These are phyloP conservation scores for Sciurus niger DNA, from an alignment of 2,113 vertebrate genomes.

Conservation along the genomic window DNA sequence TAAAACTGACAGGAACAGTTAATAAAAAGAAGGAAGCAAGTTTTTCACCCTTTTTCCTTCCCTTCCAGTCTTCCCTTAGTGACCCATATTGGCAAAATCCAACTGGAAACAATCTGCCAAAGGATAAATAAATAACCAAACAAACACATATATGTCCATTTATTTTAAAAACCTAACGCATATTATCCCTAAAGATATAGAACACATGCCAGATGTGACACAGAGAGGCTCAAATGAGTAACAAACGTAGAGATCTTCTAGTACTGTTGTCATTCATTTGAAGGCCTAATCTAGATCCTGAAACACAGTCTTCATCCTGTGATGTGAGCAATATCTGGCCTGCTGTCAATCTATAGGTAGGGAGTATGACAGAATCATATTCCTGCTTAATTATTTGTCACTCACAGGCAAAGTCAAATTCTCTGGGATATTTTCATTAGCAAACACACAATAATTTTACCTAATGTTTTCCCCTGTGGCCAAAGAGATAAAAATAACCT, in stretches of 20 bases:
- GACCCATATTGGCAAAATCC: not conserved
- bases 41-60: not conserved
- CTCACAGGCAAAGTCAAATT: not conserved
- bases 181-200: not conserved
- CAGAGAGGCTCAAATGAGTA: not conserved
- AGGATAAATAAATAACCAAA: not conserved
- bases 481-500: not conserved
- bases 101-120: not conserved
- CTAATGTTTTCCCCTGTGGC: not conserved
- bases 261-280: not conserved
- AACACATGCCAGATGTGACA: not conserved
- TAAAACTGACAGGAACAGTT: not conserved
- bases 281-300: not conserved
- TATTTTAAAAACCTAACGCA: not conserved
- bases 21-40: not conserved
- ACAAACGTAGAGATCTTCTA: not conserved
- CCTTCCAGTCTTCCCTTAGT: not conserved
- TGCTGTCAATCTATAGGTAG: not conserved
- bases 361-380: not conserved
- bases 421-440: slow-evolving; percentile 18
- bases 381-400: not conserved
- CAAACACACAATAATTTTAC: not conserved
- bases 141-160: not conserved
- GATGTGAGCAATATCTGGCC: not conserved
- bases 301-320: not conserved